Conservation (phyloP, 2,113 vertebrate species). For the Notiomystis cincta region DNA sequence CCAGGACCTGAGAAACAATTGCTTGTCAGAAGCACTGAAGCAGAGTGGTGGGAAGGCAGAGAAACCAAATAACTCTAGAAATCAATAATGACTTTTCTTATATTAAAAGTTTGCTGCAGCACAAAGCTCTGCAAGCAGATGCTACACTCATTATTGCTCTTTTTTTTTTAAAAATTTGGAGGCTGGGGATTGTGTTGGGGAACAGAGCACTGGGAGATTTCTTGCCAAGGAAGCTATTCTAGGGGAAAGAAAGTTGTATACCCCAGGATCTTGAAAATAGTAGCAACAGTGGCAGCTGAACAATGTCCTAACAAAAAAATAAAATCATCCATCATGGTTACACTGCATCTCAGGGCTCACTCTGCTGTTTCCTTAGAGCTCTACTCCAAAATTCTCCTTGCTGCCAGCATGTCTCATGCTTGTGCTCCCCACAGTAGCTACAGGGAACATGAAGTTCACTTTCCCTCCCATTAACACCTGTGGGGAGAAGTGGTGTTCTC, state of each 20-base stretch:
- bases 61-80: not conserved
- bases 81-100: constrained; percentile 22
- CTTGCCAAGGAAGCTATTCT: not conserved
- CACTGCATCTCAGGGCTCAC: not conserved
- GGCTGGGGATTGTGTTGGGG: not conserved
- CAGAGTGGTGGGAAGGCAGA: not conserved
- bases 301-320: not conserved
- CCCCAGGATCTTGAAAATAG: not conserved
- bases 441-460: fast-evolving
- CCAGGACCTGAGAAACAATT: not conserved
- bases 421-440: fast-evolving
- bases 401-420: not conserved
- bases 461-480: not conserved
- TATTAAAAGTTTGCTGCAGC: not conserved
- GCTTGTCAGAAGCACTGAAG: constrained; percentile 4
- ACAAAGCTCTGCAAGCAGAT: not conserved
- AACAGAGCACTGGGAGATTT: not conserved
- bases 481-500: not conserved
- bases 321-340: not conserved
- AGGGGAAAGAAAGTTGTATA: not conserved
- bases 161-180: not conserved
- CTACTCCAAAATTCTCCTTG: not conserved
- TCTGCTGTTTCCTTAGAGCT: not conserved
- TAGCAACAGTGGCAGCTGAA: not conserved
- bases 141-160: not conserved